phyloP scores from a whole-genome alignment of 2,888 invertebrate genomes.

The Schizotus pectinicornis region DNA sequence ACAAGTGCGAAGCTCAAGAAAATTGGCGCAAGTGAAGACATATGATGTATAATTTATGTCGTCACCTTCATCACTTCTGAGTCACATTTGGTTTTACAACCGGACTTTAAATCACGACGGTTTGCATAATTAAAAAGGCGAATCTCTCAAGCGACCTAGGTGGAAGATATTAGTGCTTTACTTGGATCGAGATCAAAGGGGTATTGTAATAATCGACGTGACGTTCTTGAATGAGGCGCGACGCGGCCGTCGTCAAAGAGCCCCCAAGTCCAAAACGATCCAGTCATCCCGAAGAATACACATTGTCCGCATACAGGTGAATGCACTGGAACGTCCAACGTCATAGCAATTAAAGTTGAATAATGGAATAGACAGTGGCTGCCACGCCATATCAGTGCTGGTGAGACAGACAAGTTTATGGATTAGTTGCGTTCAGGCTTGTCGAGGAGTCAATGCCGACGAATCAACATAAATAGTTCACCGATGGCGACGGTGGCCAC shows the following conservation, averaged over 20 bases:
- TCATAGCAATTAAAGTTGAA: slow-evolving; percentile 43
- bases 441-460: slow-evolving; percentile 31
- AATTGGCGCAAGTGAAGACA: not conserved
- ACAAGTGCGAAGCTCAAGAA: slow-evolving; percentile 9
- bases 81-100: too few relatives aligned
- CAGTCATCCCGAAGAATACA: slow-evolving; percentile 31
- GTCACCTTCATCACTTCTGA: too few relatives aligned
- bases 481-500: slow-evolving; percentile 31
- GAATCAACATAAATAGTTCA: slow-evolving; percentile 38
- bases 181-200: not conserved
- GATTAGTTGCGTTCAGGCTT: slow-evolving; percentile 36
- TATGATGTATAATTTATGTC: too few relatives aligned
- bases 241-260: slow-evolving; percentile 27
- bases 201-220: too few relatives aligned
- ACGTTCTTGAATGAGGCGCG: slow-evolving; percentile 26
- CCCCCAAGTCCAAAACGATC: slow-evolving; percentile 26
- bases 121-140: too few relatives aligned
- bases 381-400: slow-evolving; percentile 38
- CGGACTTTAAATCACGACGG: too few relatives aligned
- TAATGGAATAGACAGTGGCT: slow-evolving; percentile 41
- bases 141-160: too few relatives aligned
- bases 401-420: slow-evolving; percentile 35
- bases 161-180: too few relatives aligned
- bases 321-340: slow-evolving; percentile 40
- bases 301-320: slow-evolving; percentile 35